These are phyloP conservation scores for Lutjanus campechanus DNA, from an alignment of 2,797 vertebrate species.

Conservation along the genomic window DNA sequence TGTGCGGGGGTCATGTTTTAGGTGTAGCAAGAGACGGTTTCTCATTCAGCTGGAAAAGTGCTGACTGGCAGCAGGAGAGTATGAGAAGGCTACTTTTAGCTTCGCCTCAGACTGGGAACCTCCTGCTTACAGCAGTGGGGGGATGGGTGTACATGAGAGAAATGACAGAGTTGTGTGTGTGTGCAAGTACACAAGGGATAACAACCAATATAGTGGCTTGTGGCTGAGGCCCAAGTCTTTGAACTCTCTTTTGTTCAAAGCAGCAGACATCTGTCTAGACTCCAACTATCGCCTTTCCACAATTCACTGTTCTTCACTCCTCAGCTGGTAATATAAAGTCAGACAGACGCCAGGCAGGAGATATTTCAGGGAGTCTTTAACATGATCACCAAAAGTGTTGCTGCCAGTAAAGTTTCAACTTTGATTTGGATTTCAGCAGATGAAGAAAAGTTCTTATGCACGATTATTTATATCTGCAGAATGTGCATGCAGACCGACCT, in stretches of 20 bases:
- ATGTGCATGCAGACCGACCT: neutral
- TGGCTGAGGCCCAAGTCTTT: slow-evolving; percentile 66
- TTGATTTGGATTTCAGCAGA: slow-evolving; percentile 22
- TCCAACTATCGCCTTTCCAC: slow-evolving; percentile 64
- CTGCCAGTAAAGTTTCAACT: slow-evolving; percentile 14
- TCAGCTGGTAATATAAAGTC: slow-evolving; percentile 40
- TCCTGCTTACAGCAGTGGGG: slow-evolving; percentile 34
- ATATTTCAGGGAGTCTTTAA: slow-evolving; percentile 13
- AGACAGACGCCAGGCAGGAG: slow-evolving; percentile 43
- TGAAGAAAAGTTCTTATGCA: slow-evolving; percentile 9
- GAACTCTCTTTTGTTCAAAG: slow-evolving; percentile 75
- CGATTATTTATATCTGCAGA: neutral
- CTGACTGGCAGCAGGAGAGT: slow-evolving; percentile 65
- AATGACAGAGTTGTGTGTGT: slow-evolving; percentile 15
- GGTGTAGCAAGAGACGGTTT: slow-evolving; percentile 59
- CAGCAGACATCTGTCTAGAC: slow-evolving; percentile 75
- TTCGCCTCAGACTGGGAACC: slow-evolving; percentile 57
- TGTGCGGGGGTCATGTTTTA: slow-evolving; percentile 47
- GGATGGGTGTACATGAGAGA: slow-evolving; percentile 42
- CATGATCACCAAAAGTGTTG: neutral
- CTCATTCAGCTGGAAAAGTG: slow-evolving; percentile 73
- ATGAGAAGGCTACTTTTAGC: slow-evolving; percentile 72
- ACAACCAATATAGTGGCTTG: slow-evolving; percentile 59
- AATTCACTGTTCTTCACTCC: slow-evolving; percentile 43
- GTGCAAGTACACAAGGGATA: slow-evolving; percentile 31